Conservation (phyloP, 2,888 invertebrate genomes). For the Thymelicus acteon region DNA sequence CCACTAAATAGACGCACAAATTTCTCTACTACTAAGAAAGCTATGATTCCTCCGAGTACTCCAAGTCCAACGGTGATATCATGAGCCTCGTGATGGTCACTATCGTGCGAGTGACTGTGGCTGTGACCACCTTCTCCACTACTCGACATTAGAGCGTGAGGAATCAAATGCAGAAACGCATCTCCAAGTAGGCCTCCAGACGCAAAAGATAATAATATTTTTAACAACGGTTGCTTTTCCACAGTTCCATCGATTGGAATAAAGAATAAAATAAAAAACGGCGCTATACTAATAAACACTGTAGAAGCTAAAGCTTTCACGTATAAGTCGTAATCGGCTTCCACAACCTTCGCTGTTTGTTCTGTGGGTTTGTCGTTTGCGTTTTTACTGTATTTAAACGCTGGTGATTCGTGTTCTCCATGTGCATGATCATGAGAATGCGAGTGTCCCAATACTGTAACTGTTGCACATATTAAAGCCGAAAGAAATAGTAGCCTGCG, state of each 20-base stretch:
- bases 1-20: constrained; percentile 94
- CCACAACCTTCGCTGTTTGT: constrained; percentile 65
- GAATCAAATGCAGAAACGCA: constrained; percentile 99
- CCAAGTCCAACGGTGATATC: constrained; percentile 97
- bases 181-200: constrained; percentile 98
- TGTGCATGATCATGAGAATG: constrained; percentile 79
- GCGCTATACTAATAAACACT: constrained; percentile 96
- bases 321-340: constrained; percentile 86
- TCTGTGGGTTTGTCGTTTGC: constrained; percentile 82
- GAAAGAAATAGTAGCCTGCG: constrained; percentile 28
- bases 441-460: constrained; percentile 62
- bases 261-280: constrained; percentile 95
- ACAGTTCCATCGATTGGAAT: constrained; percentile 95
- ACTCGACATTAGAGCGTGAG: constrained; percentile 91
- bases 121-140: constrained; percentile 75
- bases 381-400: constrained; percentile 93
- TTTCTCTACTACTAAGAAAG: constrained; percentile 97
- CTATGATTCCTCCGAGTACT: constrained; percentile 96
- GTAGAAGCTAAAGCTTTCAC: constrained; percentile 95
- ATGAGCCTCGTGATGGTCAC: constrained; percentile 82
- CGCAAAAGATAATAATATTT: constrained; percentile 96
- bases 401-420: constrained; percentile 84
- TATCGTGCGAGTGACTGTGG: constrained; percentile 83
- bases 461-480: constrained; percentile 40
- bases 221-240: constrained; percentile 93